phyloP scores from a whole-genome alignment of 1,140 invertebrate genomes.

The Drosophila persimilis region DNA sequence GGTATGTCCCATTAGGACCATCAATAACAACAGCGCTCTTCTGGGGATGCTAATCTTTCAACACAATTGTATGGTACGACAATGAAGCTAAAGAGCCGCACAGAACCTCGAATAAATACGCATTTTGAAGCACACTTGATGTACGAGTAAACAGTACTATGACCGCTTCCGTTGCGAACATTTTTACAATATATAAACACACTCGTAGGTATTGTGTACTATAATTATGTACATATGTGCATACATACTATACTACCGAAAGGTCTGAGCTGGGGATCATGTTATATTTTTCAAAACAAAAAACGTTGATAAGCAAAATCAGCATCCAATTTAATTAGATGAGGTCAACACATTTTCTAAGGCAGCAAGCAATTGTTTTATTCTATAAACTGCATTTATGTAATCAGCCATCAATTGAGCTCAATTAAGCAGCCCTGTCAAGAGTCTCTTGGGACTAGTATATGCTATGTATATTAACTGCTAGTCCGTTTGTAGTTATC shows the following conservation, averaged over 20 bases:
- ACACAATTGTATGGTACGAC: too few relatives aligned
- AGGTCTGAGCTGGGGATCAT: background rate
- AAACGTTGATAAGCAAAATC: constrained; percentile 5
- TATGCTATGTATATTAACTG: too few relatives aligned
- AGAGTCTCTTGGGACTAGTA: too few relatives aligned
- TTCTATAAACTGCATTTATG: background rate
- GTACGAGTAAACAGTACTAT: too few relatives aligned
- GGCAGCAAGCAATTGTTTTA: background rate
- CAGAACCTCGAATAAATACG: too few relatives aligned
- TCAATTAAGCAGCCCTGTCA: background rate
- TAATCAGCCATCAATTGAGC: constrained; percentile 13
- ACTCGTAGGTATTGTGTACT: too few relatives aligned
- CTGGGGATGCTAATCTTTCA: constrained; percentile 8
- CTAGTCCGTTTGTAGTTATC: background rate
- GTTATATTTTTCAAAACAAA: background rate
- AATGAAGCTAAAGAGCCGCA: too few relatives aligned
- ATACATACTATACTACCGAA: too few relatives aligned
- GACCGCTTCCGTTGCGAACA: background rate
- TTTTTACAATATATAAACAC: too few relatives aligned
- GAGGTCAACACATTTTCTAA: background rate
- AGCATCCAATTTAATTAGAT: constrained; percentile 15
- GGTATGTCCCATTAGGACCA: constrained; percentile 6
- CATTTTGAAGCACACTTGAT: too few relatives aligned
- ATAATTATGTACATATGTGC: too few relatives aligned
- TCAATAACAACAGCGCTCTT: constrained; percentile 33